A percentile compares a stretch with the other conserved stretches of the same genome.
Conservation (phyloP, 2,797 vertebrate species). For the Danio tinwini region DNA sequence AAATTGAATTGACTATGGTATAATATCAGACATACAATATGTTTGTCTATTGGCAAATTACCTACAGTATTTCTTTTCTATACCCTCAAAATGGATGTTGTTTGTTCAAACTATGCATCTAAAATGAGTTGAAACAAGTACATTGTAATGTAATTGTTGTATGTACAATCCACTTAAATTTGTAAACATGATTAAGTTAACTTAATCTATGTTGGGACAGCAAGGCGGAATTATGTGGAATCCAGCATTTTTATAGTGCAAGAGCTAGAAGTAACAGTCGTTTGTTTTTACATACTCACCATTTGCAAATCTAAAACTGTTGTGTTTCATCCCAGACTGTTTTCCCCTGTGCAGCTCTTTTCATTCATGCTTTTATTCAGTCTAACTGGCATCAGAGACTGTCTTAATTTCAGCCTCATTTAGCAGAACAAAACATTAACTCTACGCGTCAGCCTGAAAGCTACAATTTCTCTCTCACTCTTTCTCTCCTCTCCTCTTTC, state of each 20-base stretch:
- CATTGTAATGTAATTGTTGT: too few species aligned
- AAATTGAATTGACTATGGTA: not conserved
- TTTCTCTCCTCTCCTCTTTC: conserved; percentile 17
- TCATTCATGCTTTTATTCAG: conserved; percentile 19
- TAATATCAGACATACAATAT: not conserved
- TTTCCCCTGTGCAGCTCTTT: conserved; percentile 1
- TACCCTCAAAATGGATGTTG: too few species aligned
- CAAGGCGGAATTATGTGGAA: too few species aligned
- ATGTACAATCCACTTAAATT: too few species aligned
- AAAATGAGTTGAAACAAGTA: too few species aligned
- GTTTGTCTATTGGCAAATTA: not conserved
- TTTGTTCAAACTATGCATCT: too few species aligned
- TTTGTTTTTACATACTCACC: not conserved
- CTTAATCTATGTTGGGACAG: too few species aligned
- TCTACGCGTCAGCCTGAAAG: conserved; percentile 8
- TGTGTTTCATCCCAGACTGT: not conserved
- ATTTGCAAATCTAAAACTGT: not conserved
- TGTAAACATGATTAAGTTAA: too few species aligned
- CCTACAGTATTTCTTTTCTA: not conserved
- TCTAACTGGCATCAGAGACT: conserved; percentile 6
- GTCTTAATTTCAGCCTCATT: conserved; percentile 20
- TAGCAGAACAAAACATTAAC: conserved; percentile 18
- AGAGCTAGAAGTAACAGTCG: not conserved
- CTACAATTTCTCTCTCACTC: conserved; percentile 9
- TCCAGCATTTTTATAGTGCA: not conserved